phyloP scores from a whole-genome alignment of 2,888 invertebrate genomes.

The Andrena fulva region DNA sequence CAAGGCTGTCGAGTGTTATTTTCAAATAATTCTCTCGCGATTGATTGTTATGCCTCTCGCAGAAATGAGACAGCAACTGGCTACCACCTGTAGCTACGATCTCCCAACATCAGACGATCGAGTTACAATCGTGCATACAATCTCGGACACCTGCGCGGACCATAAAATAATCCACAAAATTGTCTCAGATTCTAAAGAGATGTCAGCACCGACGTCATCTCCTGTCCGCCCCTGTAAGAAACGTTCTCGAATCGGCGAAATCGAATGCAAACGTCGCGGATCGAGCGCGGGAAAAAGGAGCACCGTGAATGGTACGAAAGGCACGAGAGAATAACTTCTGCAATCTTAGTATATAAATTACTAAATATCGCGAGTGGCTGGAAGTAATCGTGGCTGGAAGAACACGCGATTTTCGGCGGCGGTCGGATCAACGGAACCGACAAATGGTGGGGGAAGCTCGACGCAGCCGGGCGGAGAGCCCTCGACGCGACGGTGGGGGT shows the following conservation, averaged over 20 bases:
- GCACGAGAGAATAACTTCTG: not conserved
- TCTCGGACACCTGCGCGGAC: no score
- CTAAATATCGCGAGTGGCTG: no score
- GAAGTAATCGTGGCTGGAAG: not conserved
- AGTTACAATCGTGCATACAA: no score
- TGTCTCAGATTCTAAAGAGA: not conserved
- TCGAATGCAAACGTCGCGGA: not conserved
- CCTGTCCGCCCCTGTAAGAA: not conserved
- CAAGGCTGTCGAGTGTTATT: not conserved
- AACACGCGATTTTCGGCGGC: not conserved
- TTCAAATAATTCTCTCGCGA: not conserved
- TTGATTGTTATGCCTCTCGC: not conserved
- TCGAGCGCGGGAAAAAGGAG: not conserved
- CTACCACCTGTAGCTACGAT: not conserved
- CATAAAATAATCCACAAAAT: no score
- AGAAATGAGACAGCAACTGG: not conserved
- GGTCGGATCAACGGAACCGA: not conserved
- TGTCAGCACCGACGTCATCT: not conserved
- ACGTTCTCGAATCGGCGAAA: not conserved
- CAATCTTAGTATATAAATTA: slow-evolving; percentile 1
- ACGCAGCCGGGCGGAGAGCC: no score
- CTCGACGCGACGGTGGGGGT: slow-evolving; percentile 16
- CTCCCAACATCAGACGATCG: no score
- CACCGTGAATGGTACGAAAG: not conserved
- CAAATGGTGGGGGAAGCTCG: not conserved